Evolutionary conservation across 2,888 invertebrate species (phyloP), one percentile per base, ranked within the genome.

Genomic region (Andrena bicolor): DNA sequence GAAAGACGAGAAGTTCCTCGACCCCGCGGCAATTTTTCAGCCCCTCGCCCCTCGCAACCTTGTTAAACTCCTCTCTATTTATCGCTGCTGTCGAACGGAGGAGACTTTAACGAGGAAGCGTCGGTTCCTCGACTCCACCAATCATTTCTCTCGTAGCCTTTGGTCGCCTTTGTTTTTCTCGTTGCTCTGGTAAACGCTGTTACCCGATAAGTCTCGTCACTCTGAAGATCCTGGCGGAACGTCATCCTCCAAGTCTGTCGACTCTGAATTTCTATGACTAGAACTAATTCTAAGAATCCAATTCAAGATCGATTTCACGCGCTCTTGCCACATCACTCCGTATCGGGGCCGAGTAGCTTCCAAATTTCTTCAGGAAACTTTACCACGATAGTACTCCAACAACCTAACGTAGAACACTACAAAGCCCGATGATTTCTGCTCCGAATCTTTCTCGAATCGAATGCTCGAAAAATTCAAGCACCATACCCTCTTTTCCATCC

Each of bases 61-160:
- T 82, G 82, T 86, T 81, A 84, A 86, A 81, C 66, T 56, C 72
- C 82, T 86, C 87, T 89, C 85, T 82, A 82, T 90, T 88, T 87
- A 88, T 90, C 86, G 80, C 86, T 82, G 81, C 80, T 71, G 77
- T 65, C 71, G 83, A 68, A 61, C 66, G 51, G 63, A 74, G 30
- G 63, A 53, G 66, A 85, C 76, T 88, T 88, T 88, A 86, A 87
- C 86, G 87, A 89, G 86, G 86, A 83, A 86, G 83, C 76, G 69
- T 80, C 86, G 68, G 82, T 86, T 86, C 81, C 83, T 79, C 72
- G 69, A 82, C 82, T 84, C 85, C 56, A 75, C 79, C 71, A 69
- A 58, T 41, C 72, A 63, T 71, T 69, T 64, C 65, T 78, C 51
- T 72, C 61, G 20, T 60, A 56, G 68, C 61, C 61, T 76, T 32